A percentile compares a stretch with the other conserved stretches of the same genome.
These are phyloP conservation scores for Dallia pectoralis DNA, from an alignment of 2,797 vertebrate species.

Conservation along the genomic window DNA sequence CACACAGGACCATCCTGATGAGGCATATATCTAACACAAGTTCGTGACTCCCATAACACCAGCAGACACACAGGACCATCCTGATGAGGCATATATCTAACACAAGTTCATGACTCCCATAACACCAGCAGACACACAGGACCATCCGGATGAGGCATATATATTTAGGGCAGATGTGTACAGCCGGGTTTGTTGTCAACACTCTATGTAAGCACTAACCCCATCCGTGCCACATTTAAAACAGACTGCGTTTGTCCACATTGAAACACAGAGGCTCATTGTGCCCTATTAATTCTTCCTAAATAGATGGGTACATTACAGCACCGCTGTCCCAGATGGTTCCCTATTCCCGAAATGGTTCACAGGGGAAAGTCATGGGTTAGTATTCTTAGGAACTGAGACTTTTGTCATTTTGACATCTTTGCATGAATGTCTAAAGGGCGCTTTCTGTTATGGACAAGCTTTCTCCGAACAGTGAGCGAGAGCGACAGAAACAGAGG, in stretches of 20 bases:
- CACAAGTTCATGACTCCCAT: too few species aligned
- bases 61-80: too few species aligned
- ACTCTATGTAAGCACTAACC: neutral
- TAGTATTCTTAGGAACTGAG: constrained; percentile 32
- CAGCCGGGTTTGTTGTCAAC: too few species aligned
- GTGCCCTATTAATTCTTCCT: constrained; percentile 60
- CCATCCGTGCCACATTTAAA: constrained; percentile 22
- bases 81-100: too few species aligned
- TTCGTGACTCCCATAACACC: too few species aligned
- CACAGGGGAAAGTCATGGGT: constrained; percentile 46
- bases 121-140: too few species aligned
- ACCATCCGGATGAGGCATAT: too few species aligned
- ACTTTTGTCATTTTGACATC: constrained; percentile 21
- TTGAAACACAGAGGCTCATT: constrained; percentile 57
- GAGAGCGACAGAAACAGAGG: neutral
- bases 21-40: too few species aligned
- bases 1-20: too few species aligned
- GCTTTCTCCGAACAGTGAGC: neutral
- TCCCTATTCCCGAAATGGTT: neutral
- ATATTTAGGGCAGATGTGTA: too few species aligned
- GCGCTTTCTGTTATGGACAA: neutral
- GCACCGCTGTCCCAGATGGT: neutral
- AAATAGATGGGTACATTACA: constrained; percentile 59
- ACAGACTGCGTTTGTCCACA: constrained; percentile 40
- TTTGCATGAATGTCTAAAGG: constrained; percentile 7